Evolutionary conservation across 2,113 vertebrate species (phyloP).

Genomic region (Megalops atlanticus): DNA sequence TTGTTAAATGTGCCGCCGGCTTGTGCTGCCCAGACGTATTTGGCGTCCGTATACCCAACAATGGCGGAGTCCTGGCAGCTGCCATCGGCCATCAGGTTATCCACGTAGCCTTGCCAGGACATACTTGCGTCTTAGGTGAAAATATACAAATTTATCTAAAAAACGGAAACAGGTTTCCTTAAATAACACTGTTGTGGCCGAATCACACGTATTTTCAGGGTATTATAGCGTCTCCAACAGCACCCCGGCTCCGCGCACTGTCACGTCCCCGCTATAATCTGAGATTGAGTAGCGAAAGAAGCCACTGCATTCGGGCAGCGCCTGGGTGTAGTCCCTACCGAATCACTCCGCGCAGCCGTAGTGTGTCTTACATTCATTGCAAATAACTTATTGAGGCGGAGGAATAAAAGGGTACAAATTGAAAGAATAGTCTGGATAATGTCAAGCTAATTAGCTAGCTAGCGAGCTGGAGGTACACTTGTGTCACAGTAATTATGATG

Average conservation of each 20-base stretch:
- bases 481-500: background rate
- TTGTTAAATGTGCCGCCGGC: conserved; percentile 77
- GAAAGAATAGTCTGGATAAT: conserved; percentile 26
- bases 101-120: conserved; percentile 87
- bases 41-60: conserved; percentile 82
- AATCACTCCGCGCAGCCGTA: conserved; percentile 61
- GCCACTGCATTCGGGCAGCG: conserved; percentile 58
- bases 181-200: conserved; percentile 23
- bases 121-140: conserved; percentile 68
- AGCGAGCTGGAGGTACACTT: background rate
- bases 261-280: conserved; percentile 57
- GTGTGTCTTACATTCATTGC: conserved; percentile 47
- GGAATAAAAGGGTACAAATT: conserved; percentile 48
- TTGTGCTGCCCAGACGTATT: conserved; percentile 81
- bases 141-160: conserved; percentile 38
- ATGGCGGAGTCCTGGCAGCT: conserved; percentile 85
- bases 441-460: background rate
- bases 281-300: conserved; percentile 53
- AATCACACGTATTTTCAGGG: conserved; percentile 21
- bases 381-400: conserved; percentile 42
- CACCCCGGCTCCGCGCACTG: conserved; percentile 38
- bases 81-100: conserved; percentile 85
- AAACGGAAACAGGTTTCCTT: conserved; percentile 12
- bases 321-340: conserved; percentile 61
- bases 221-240: conserved; percentile 38